Evolutionary conservation across 1,140 invertebrate species (phyloP).

Genomic region (Penaeus japonicus): DNA sequence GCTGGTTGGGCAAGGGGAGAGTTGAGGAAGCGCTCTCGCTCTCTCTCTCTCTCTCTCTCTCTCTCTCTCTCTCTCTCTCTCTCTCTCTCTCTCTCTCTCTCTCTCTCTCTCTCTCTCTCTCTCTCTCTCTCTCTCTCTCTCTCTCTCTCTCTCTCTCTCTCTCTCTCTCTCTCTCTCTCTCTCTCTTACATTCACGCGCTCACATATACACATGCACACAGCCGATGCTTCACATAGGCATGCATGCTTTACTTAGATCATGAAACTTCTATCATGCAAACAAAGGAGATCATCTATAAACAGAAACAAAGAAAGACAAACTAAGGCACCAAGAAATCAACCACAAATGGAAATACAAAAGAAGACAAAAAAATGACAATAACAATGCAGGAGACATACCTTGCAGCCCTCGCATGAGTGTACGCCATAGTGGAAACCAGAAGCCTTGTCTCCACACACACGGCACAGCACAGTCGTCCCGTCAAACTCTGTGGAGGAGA

Average conservation of each 20-base stretch:
- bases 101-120: background rate
- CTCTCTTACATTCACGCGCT: background rate
- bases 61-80: background rate
- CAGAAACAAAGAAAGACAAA: background rate
- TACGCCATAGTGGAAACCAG: constrained; percentile 99
- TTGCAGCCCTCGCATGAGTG: constrained; percentile 99
- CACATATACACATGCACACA: constrained; percentile 19
- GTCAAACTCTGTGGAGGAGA: constrained; percentile 92
- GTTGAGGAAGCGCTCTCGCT: background rate
- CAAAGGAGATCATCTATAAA: too few species aligned
- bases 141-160: background rate
- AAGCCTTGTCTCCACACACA: constrained; percentile 99
- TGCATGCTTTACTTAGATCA: too few species aligned
- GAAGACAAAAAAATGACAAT: background rate
- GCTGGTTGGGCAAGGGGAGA: constrained; percentile 21
- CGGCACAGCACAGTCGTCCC: constrained; percentile 96
- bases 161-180: background rate
- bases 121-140: background rate
- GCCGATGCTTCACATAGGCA: too few species aligned
- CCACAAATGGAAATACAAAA: background rate
- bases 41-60: background rate
- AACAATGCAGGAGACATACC: constrained; percentile 73
- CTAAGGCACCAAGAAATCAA: background rate
- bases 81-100: constrained; percentile 26
- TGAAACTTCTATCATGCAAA: too few species aligned